Percentiles rank a stretch among this genome's conserved stretches.
These are phyloP conservation scores for Anguilla japonica DNA, from an alignment of 2,113 vertebrate species.

Conservation along the genomic window DNA sequence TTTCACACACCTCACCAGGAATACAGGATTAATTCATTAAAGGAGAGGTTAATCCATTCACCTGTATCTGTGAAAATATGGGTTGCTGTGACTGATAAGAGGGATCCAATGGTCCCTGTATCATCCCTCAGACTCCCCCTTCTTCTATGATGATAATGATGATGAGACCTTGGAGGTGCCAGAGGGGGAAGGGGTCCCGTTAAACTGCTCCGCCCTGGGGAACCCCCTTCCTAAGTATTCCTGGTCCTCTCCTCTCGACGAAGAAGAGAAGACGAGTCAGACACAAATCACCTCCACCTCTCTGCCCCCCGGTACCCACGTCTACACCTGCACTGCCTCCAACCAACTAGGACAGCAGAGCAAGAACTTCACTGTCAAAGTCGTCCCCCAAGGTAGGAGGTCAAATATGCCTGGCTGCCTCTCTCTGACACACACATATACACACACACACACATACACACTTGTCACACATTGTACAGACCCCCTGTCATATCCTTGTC, in stretches of 20 bases:
- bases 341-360: constrained; percentile 54
- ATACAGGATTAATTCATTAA: not conserved
- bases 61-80: not conserved
- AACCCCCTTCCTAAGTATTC: constrained; percentile 54
- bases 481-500: not conserved
- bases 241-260: constrained; percentile 38
- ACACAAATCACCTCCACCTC: constrained; percentile 37
- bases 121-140: constrained; percentile 57
- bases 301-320: constrained; percentile 63
- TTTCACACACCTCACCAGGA: not conserved
- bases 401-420: not conserved
- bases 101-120: not conserved
- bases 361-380: constrained; percentile 46
- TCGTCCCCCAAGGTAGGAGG: constrained; percentile 46
- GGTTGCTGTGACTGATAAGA: not conserved
- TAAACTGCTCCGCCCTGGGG: constrained; percentile 59
- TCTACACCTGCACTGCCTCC: constrained; percentile 64
- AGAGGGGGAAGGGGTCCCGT: not conserved
- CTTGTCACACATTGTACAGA: not conserved
- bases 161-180: constrained; percentile 37
- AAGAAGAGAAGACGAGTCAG: not conserved
- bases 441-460: not conserved
- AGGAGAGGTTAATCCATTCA: too few species aligned
- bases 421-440: too few species aligned
- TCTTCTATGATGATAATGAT: not conserved